A percentile compares a stretch with the other conserved stretches of the same genome.
phyloP scores from a whole-genome alignment of 2,113 vertebrate genomes.

The Poecilia latipinna region DNA sequence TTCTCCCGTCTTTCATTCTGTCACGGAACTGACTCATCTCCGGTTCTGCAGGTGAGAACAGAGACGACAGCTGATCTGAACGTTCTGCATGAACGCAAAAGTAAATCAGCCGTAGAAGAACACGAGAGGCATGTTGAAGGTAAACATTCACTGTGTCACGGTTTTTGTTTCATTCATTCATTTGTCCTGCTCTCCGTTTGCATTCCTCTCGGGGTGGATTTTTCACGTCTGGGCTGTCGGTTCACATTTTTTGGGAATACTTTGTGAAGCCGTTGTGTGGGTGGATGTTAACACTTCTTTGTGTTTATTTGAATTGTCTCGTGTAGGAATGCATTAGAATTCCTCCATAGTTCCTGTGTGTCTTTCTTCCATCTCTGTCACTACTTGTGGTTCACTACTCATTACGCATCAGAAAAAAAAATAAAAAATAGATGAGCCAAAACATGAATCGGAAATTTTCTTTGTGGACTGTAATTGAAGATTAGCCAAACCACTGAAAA shows the following conservation, averaged over 20 bases:
- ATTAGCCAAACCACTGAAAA: background rate
- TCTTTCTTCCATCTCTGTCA: background rate
- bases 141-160: constrained; percentile 40
- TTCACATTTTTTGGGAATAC: background rate
- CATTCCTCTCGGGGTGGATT: background rate
- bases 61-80: constrained; percentile 76
- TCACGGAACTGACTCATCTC: background rate
- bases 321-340: too few relatives aligned
- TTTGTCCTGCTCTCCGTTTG: background rate
- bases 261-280: background rate
- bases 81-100: constrained; percentile 76
- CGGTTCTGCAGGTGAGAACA: constrained; percentile 78
- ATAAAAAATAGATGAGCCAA: too few relatives aligned
- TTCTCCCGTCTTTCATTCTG: background rate
- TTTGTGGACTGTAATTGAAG: background rate
- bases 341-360: background rate
- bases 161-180: background rate
- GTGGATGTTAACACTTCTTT: background rate
- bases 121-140: constrained; percentile 78
- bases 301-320: background rate
- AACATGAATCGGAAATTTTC: too few relatives aligned
- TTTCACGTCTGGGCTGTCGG: background rate
- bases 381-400: background rate
- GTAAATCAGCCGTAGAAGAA: constrained; percentile 65
- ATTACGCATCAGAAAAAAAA: background rate